phyloP scores from a whole-genome alignment of 2,888 invertebrate genomes.

The Trissolcus japonicus region DNA sequence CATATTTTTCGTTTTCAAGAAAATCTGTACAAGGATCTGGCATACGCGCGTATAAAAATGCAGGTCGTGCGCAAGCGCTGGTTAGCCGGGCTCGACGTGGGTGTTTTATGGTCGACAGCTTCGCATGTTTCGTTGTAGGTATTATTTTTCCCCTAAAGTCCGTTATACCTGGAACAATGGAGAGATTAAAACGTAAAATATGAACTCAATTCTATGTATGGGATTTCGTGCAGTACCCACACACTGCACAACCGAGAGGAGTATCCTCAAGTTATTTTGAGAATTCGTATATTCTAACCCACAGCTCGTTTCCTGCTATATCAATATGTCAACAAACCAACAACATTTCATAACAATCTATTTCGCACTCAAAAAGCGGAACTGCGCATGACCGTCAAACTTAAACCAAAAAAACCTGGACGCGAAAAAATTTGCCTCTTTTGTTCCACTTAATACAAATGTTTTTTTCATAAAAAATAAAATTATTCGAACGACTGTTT shows the following conservation, averaged over 20 bases:
- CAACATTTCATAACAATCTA: conserved; percentile 8
- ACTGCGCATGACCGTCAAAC: too few species aligned
- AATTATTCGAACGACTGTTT: too few species aligned
- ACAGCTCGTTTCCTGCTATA: conserved; percentile 18
- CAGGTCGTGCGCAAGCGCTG: conserved; percentile 72
- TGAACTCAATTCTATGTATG: conserved; percentile 69
- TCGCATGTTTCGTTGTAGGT: conserved; percentile 75
- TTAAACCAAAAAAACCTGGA: too few species aligned
- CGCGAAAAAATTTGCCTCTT: too few species aligned
- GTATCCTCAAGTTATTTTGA: conserved; percentile 51
- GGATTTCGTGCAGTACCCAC: conserved; percentile 55
- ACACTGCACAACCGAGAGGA: conserved; percentile 10
- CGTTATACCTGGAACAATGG: conserved; percentile 76
- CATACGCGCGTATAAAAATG: conserved; percentile 71
- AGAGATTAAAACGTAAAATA: conserved; percentile 76
- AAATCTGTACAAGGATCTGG: conserved; percentile 73
- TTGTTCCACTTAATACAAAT: too few species aligned
- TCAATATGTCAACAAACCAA: conserved; percentile 25
- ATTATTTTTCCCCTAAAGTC: conserved; percentile 75
- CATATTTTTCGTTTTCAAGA: conserved; percentile 68
- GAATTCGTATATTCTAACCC: conserved; percentile 42
- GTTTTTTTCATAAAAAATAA: too few species aligned
- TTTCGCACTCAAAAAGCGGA: background rate
- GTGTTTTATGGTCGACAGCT: conserved; percentile 75
- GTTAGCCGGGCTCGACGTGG: conserved; percentile 65